Conservation (phyloP, 1,140 invertebrate species). For the Tetranychus cinnabarinus region DNA sequence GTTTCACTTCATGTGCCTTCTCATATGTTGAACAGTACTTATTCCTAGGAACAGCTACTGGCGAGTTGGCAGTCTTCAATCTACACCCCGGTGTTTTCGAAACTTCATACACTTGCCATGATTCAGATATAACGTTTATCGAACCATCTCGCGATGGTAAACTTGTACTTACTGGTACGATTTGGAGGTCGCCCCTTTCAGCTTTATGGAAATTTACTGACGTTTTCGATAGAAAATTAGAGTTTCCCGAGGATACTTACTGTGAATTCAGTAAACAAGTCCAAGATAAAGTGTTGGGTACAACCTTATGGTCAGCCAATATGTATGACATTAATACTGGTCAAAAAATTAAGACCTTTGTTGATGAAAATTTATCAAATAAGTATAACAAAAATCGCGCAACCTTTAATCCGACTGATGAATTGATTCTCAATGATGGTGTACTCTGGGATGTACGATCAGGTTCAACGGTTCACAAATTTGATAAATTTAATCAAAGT, state of each 20-base stretch:
- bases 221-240: constrained; percentile 10
- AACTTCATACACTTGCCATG: constrained; percentile 49
- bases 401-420: constrained; percentile 77
- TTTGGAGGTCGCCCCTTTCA: constrained; percentile 45
- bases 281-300: constrained; percentile 53
- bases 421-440: constrained; percentile 79
- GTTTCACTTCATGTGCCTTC: constrained; percentile 57
- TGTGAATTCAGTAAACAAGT: constrained; percentile 69
- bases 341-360: constrained; percentile 41
- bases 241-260: constrained; percentile 55
- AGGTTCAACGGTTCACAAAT: constrained; percentile 58
- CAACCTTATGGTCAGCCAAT: constrained; percentile 5
- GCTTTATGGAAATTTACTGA: constrained; percentile 41
- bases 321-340: constrained; percentile 76
- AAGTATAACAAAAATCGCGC: constrained; percentile 80
- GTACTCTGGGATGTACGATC: constrained; percentile 78
- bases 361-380: constrained; percentile 51
- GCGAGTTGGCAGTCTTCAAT: constrained; percentile 69
- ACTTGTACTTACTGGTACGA: constrained; percentile 57
- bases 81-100: constrained; percentile 50
- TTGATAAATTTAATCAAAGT: constrained; percentile 87
- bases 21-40: constrained; percentile 42
- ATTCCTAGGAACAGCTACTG: constrained; percentile 57
- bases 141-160: constrained; percentile 39
- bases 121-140: constrained; percentile 54